Percentiles rank a stretch among this genome's conserved stretches.
These are phyloP conservation scores for Chelon auratus DNA, from an alignment of 2,797 vertebrate species.

Conservation along the genomic window DNA sequence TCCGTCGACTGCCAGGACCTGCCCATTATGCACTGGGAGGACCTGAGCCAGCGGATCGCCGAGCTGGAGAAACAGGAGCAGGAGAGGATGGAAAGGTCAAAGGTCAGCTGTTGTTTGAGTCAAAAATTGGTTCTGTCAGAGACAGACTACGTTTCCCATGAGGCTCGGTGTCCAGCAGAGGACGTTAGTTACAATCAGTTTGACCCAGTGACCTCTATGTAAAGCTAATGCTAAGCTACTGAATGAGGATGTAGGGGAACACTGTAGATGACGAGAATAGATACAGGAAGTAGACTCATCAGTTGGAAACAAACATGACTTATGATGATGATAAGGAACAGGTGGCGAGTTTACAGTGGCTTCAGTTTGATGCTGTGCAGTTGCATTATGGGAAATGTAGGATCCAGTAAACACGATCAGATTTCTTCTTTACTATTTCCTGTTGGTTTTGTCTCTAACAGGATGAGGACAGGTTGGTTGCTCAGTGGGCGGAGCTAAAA, in stretches of 20 bases:
- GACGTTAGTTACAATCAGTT: no score
- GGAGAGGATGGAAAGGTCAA: slow-evolving; percentile 75
- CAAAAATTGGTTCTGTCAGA: no score
- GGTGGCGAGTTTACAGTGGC: no score
- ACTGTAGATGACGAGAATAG: no score
- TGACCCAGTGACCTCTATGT: no score
- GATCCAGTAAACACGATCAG: no score
- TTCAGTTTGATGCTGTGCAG: neutral
- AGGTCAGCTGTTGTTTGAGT: slow-evolving; percentile 57
- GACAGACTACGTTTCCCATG: slow-evolving; percentile 21
- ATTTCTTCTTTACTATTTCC: no score
- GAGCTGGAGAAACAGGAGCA: slow-evolving; percentile 83
- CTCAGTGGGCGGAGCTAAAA: neutral
- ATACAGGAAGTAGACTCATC: no score
- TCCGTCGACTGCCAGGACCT: slow-evolving; percentile 49
- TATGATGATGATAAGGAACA: no score
- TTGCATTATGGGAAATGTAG: slow-evolving; percentile 9
- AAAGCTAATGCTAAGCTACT: no score
- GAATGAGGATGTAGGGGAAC: no score
- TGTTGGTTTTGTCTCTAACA: neutral
- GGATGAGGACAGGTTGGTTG: neutral
- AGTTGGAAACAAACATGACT: no score
- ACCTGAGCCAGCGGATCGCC: slow-evolving; percentile 79
- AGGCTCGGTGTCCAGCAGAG: neutral
- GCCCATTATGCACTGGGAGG: slow-evolving; percentile 87